phyloP scores from a whole-genome alignment of 2,888 invertebrate genomes.

The Yponomeuta plumbellus region DNA sequence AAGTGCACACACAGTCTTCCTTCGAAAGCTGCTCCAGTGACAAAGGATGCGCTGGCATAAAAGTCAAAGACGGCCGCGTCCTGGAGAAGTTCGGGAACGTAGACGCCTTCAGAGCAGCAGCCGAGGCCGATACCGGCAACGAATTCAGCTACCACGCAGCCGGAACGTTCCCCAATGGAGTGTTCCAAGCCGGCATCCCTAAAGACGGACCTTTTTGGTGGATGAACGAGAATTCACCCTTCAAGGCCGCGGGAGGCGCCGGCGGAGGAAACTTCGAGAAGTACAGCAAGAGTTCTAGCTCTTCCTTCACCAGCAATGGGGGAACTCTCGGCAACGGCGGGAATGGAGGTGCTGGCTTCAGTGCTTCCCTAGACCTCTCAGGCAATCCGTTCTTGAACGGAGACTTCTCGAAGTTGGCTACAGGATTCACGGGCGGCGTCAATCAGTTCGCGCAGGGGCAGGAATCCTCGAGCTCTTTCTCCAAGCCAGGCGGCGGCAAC shows the following conservation, averaged over 20 bases:
- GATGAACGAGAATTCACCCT: constrained; percentile 76
- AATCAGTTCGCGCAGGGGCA: constrained; percentile 13
- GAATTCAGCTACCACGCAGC: constrained; percentile 61
- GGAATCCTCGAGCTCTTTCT: background rate
- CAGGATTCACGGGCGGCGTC: constrained; percentile 18
- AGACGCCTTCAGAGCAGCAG: constrained; percentile 55
- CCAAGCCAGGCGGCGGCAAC: constrained; percentile 21
- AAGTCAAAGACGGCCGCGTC: constrained; percentile 63
- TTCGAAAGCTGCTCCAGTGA: constrained; percentile 62
- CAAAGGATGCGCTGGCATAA: constrained; percentile 66
- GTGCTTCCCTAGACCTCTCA: constrained; percentile 35
- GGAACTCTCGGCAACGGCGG: background rate
- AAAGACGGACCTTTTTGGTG: constrained; percentile 76
- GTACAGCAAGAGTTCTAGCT: constrained; percentile 51
- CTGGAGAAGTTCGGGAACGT: constrained; percentile 59
- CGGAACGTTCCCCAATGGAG: constrained; percentile 39
- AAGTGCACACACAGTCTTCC: constrained; percentile 61
- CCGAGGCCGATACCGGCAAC: constrained; percentile 42
- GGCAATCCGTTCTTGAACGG: constrained; percentile 55
- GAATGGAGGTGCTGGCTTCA: constrained; percentile 31
- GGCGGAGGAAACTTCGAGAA: constrained; percentile 50
- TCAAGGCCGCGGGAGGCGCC: constrained; percentile 50
- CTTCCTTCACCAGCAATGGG: constrained; percentile 38
- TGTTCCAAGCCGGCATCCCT: constrained; percentile 46
- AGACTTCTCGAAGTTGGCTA: constrained; percentile 38